These are phyloP conservation scores for Diabrotica virgifera DNA, from an alignment of 1,140 invertebrate species.

Conservation along the genomic window DNA sequence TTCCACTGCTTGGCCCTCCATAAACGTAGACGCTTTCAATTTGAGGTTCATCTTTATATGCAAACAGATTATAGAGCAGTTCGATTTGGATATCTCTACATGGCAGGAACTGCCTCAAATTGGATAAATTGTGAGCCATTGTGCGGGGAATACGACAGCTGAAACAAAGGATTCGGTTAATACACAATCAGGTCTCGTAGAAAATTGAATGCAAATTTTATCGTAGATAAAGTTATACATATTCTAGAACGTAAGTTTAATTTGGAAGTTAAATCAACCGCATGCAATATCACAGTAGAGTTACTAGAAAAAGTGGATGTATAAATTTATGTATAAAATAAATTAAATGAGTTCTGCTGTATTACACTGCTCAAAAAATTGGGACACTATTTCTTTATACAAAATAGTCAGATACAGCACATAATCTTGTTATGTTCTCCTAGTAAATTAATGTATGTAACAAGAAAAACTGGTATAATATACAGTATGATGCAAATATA, in stretches of 20 bases:
- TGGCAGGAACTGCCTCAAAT: constrained; percentile 45
- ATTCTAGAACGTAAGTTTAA: no score
- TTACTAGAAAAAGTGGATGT: no score
- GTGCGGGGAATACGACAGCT: not conserved
- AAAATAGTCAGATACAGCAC: no score
- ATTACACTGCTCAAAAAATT: no score
- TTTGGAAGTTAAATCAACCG: no score
- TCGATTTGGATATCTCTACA: constrained; percentile 60
- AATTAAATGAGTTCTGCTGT: no score
- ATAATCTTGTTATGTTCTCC: not conserved
- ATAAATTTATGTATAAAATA: no score
- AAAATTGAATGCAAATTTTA: not conserved
- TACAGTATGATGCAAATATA: no score
- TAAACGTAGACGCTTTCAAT: constrained; percentile 69
- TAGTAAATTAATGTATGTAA: not conserved
- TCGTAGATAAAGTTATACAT: no score
- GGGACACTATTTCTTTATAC: no score
- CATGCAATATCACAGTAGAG: no score
- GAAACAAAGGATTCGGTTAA: constrained; percentile 10
- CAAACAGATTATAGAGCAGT: constrained; percentile 59
- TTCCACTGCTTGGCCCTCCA: constrained; percentile 78
- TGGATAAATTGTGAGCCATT: constrained; percentile 12
- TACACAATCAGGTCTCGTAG: not conserved
- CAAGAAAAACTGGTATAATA: no score
- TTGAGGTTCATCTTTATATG: constrained; percentile 56